Percentiles rank a stretch among this genome's conserved stretches.
These are phyloP conservation scores for Corydoras sp. DNA, from an alignment of 2,113 vertebrate genomes.

Conservation along the genomic window DNA sequence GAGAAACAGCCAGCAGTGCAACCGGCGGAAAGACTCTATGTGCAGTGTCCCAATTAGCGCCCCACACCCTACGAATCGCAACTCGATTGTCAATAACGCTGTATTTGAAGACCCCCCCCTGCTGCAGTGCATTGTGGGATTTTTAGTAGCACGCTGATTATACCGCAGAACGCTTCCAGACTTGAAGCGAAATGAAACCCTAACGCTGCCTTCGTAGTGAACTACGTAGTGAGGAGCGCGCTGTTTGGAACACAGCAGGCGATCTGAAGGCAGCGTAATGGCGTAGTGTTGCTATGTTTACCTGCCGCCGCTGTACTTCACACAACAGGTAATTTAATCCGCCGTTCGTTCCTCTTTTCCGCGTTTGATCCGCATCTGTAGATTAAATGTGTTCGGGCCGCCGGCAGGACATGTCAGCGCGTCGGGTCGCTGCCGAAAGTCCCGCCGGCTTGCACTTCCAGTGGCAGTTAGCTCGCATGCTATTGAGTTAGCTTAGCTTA, in stretches of 20 bases:
- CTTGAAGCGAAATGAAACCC: not conserved
- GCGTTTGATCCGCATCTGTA: not conserved
- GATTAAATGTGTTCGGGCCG: too few species aligned
- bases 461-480: not conserved
- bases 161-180: not conserved
- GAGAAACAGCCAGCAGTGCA: not conserved
- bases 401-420: too few species aligned
- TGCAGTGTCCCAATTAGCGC: not conserved
- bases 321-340: not conserved
- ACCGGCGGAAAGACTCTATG: not conserved
- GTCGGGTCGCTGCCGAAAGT: too few species aligned
- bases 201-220: not conserved
- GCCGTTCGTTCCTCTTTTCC: not conserved
- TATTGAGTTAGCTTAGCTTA: not conserved
- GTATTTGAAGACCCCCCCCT: not conserved
- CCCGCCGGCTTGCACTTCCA: not conserved
- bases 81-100: not conserved
- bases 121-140: not conserved
- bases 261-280: not conserved
- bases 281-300: conserved; percentile 3
- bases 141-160: not conserved
- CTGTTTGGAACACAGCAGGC: not conserved
- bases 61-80: not conserved
- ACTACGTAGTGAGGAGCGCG: not conserved
- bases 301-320: not conserved